These are phyloP conservation scores for Yponomeuta cagnagella DNA, from an alignment of 2,888 invertebrate species.

Conservation along the genomic window DNA sequence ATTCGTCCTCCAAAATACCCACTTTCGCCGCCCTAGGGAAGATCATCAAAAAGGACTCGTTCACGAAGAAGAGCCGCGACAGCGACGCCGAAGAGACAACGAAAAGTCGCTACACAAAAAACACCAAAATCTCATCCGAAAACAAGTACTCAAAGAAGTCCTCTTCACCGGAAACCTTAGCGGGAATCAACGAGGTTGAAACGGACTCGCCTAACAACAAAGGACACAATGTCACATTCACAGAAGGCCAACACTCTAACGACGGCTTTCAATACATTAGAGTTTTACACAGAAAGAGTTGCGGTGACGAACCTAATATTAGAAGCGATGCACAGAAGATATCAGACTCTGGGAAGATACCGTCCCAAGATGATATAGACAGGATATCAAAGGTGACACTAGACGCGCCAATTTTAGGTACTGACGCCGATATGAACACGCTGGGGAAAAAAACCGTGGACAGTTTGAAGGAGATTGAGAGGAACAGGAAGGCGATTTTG, in stretches of 20 bases:
- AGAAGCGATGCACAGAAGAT: conserved; percentile 51
- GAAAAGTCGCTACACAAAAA: conserved; percentile 62
- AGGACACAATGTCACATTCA: conserved; percentile 29
- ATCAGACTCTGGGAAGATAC: conserved; percentile 67
- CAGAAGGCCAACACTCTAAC: conserved; percentile 24
- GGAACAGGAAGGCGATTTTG: conserved; percentile 88
- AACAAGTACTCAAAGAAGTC: conserved; percentile 68
- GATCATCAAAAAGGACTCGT: conserved; percentile 68
- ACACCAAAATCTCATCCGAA: conserved; percentile 48
- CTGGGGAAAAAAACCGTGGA: conserved; percentile 87
- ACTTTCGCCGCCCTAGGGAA: conserved; percentile 68
- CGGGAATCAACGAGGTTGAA: conserved; percentile 33
- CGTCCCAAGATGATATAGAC: conserved; percentile 91
- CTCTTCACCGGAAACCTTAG: conserved; percentile 51
- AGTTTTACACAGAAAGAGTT: conserved; percentile 57
- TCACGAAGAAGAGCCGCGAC: conserved; percentile 37
- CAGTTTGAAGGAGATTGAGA: conserved; percentile 92
- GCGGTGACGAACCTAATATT: conserved; percentile 61
- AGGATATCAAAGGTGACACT: conserved; percentile 92
- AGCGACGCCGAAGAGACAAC: conserved; percentile 35
- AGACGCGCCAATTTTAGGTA: conserved; percentile 85
- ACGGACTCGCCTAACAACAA: conserved; percentile 29
- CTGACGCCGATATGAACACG: conserved; percentile 79
- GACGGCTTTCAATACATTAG: conserved; percentile 8
- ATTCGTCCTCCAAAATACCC: conserved; percentile 66